Evolutionary conservation across 2,888 invertebrate species (phyloP).

Genomic region (Scaptomyza reducta): DNA sequence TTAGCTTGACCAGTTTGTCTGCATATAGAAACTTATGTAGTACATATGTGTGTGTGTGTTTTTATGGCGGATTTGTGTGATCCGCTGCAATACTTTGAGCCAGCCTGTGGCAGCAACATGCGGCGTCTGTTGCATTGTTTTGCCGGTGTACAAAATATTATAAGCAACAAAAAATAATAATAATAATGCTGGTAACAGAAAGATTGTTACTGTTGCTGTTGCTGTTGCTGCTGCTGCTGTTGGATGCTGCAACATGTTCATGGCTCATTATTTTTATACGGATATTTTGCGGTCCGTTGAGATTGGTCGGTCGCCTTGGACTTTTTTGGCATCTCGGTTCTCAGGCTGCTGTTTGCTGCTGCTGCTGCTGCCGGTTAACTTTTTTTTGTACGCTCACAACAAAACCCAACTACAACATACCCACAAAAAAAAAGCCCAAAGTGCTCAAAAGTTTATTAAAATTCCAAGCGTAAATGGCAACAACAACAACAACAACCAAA

Average conservation of each 20-base stretch:
- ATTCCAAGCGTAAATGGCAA: slow-evolving; percentile 61
- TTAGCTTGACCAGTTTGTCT: slow-evolving; percentile 58
- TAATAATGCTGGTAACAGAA: slow-evolving; percentile 38
- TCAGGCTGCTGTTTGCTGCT: slow-evolving; percentile 44
- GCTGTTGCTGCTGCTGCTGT: slow-evolving; percentile 36
- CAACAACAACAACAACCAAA: slow-evolving; percentile 25
- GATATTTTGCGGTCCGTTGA: slow-evolving; percentile 76
- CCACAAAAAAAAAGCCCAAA: slow-evolving; percentile 34
- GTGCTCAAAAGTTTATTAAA: slow-evolving; percentile 72
- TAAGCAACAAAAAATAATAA: slow-evolving; percentile 67
- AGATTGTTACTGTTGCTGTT: slow-evolving; percentile 31
- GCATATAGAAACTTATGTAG: slow-evolving; percentile 13
- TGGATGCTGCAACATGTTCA: slow-evolving; percentile 73
- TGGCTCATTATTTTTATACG: slow-evolving; percentile 81
- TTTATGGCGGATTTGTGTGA: slow-evolving; percentile 83
- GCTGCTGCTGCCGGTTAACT: slow-evolving; percentile 27
- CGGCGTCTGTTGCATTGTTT: slow-evolving; percentile 70
- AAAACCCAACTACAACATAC: slow-evolving; percentile 33
- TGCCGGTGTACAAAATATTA: slow-evolving; percentile 53
- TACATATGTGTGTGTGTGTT: slow-evolving; percentile 30
- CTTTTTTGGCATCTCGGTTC: slow-evolving; percentile 49
- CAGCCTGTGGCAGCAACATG: slow-evolving; percentile 25
- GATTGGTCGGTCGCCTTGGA: slow-evolving; percentile 67
- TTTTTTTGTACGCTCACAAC: slow-evolving; percentile 47
- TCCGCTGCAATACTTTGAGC: slow-evolving; percentile 79